Conservation (phyloP, 2,113 vertebrate genomes). For the Nansenia antarctica region DNA sequence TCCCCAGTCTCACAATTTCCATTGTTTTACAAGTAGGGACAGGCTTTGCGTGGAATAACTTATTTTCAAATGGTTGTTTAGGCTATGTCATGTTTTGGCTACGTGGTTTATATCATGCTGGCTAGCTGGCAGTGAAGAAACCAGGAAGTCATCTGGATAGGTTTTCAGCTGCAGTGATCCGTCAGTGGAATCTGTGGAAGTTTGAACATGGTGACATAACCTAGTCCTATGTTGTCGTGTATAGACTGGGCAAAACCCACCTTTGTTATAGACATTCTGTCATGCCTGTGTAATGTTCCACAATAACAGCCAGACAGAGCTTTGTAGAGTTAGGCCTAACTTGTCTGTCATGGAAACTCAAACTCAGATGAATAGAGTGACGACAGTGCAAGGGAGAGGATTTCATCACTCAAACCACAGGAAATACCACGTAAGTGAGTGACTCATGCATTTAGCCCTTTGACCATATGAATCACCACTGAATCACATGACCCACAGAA, state of each 20-base stretch:
- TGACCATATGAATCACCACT: too few relatives aligned
- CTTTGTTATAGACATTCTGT: not conserved
- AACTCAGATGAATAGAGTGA: conserved; percentile 1
- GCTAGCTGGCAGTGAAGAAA: not conserved
- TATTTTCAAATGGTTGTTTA: conserved; percentile 37
- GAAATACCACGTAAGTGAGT: conserved; percentile 27
- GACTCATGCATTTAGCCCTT: conserved; percentile 12
- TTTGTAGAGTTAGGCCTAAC: not conserved
- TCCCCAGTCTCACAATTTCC: conserved; percentile 60
- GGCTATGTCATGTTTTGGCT: too few relatives aligned
- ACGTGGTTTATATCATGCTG: conserved; percentile 1
- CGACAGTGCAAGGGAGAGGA: conserved; percentile 3
- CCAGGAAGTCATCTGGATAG: not conserved
- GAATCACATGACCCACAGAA: conserved; percentile 67
- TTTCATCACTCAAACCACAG: conserved; percentile 9
- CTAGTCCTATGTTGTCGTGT: not conserved
- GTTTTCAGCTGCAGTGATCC: not conserved
- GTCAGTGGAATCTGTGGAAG: too few relatives aligned
- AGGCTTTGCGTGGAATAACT: conserved; percentile 29
- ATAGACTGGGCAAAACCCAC: not conserved
- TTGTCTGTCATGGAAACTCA: not conserved
- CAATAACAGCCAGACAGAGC: not conserved
- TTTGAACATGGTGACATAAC: not conserved
- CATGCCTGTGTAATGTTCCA: not conserved
- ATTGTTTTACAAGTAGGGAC: conserved; percentile 31